Base-by-base conservation (phyloP, 2,113 vertebrate species). In the Physeter macrocephalus region DNA sequence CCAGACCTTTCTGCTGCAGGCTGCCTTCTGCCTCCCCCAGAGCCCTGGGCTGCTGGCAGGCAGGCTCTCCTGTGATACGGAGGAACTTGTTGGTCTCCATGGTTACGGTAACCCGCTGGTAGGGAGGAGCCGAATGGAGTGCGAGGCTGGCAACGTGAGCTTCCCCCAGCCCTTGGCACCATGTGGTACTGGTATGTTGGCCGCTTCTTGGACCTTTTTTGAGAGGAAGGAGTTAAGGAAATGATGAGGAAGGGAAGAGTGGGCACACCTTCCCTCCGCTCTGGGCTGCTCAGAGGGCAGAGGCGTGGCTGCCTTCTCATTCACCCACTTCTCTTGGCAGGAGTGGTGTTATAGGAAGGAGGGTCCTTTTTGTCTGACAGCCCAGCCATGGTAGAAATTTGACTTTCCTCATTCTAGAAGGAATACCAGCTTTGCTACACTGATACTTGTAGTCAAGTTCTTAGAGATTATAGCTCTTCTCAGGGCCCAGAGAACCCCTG, bases 31-130 rank as follows among this genome's bases (percentile, higher is more conserved):
- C 91, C 90, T 67, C 95, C 91, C 96, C 97, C 95, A 41, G 88
- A 96, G 95, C 90, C 46, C 75, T 43, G 88, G 93, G 95, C 96
- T 97, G 95, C 97, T 95, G 95, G 96, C 97, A 96, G 75, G 61
- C 97, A 92, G 93, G 90, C 95, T 97, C 85, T 96, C 93, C 96
- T 92, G 96, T 88, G 96, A 83, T 95, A 92, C 74, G 97, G 96
- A 98, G 96, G 96, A 97, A 95, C 96, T 96, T 88, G 96, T 46
- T 97, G 86, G 97, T 98, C 94, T 96, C 97, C 97, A 98, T 98
- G 98, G 98, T 97, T 97, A 98, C 98, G 41, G 71, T 96, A 98
- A 97, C 97, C 94, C 97, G 97, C 97, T 98, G 97, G 88, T 94
- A 94, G 8, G 97, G 96, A 88, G 96, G 96, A 96, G 96, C 96